Evolutionary conservation across 2,888 invertebrate species (phyloP).

Genomic region (Sesia bembeciformis): DNA sequence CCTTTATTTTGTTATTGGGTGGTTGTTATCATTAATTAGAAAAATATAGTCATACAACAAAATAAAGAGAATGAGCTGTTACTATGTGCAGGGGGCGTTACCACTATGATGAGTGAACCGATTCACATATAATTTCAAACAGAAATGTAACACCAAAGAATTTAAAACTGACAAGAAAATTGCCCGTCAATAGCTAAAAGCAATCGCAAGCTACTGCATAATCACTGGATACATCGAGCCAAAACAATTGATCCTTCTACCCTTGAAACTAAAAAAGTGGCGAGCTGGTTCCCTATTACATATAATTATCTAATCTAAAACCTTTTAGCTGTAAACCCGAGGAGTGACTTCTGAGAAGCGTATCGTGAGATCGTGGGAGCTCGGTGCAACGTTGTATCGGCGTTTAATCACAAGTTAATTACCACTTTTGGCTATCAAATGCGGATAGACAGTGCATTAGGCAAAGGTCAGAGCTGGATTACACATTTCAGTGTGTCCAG

Average conservation of each 20-base stretch:
- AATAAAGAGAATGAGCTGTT: too few species aligned
- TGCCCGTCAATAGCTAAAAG: conserved; percentile 26
- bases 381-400: conserved; percentile 24
- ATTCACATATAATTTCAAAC: too few species aligned
- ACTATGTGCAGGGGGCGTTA: too few species aligned
- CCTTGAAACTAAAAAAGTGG: conserved; percentile 14
- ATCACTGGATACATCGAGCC: conserved; percentile 48
- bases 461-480: conserved; percentile 28
- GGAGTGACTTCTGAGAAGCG: conserved; percentile 62
- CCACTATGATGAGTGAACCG: too few species aligned
- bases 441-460: conserved; percentile 63
- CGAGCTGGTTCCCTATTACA: conserved; percentile 27
- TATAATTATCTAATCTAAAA: conserved; percentile 72
- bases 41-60: too few species aligned
- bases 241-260: conserved; percentile 26
- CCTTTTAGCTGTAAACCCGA: conserved; percentile 60
- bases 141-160: conserved; percentile 9
- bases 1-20: too few species aligned
- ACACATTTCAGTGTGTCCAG: conserved; percentile 8
- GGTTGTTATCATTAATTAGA: too few species aligned
- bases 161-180: conserved; percentile 45
- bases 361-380: conserved; percentile 22
- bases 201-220: conserved; percentile 63
- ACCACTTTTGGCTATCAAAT: conserved; percentile 62
- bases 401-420: conserved; percentile 59